A percentile compares a stretch with the other conserved stretches of the same genome.
Conservation (phyloP, 2,888 invertebrate species). For the Notodonta ziczac region DNA sequence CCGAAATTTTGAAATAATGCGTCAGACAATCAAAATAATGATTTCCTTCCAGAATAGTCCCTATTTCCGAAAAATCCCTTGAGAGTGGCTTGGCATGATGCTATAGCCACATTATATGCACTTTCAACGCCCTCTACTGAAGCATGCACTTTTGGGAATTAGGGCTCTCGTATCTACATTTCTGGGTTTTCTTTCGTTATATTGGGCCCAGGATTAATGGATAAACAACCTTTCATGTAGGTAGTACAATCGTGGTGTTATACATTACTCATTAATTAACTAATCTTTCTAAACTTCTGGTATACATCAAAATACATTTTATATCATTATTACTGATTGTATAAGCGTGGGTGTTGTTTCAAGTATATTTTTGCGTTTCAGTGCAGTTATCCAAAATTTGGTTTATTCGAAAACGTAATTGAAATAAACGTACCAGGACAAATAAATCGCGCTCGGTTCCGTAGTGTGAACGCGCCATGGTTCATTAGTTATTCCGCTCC, state of each 20-base stretch:
- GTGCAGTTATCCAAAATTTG: neutral
- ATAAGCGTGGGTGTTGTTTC: too few relatives aligned
- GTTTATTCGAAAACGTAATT: neutral
- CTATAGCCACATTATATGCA: neutral
- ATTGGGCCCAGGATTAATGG: neutral
- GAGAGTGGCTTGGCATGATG: neutral
- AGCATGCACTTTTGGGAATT: slow-evolving; percentile 2
- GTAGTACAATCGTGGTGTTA: too few relatives aligned
- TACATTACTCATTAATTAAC: too few relatives aligned
- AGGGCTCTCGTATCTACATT: neutral
- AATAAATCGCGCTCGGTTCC: neutral
- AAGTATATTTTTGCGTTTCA: too few relatives aligned
- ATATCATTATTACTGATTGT: too few relatives aligned
- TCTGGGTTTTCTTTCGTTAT: neutral
- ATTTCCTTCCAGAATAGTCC: neutral
- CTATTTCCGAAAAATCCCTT: neutral
- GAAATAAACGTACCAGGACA: neutral
- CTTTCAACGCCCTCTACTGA: neutral
- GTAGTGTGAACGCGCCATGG: neutral
- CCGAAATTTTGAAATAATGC: too few relatives aligned
- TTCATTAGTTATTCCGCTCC: neutral
- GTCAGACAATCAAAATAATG: too few relatives aligned
- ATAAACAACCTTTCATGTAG: too few relatives aligned
- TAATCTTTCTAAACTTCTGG: too few relatives aligned
- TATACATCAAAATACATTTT: too few relatives aligned